Conservation (phyloP, 2,888 invertebrate species). For the Drosophila acutilabella region DNA sequence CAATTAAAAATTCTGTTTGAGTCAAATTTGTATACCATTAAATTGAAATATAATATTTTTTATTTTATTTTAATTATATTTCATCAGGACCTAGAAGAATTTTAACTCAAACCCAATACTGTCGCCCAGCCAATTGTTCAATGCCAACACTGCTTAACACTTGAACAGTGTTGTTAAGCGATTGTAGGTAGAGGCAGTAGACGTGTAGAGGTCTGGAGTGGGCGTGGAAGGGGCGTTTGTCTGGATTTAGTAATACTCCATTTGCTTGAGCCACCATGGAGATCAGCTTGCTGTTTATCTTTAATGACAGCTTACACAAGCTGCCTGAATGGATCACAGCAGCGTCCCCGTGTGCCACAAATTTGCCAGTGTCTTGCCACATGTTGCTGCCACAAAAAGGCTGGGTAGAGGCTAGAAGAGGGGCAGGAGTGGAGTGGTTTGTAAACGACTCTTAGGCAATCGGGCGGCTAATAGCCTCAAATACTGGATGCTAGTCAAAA, state of each 20-base stretch:
- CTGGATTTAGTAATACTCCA: conserved; percentile 6
- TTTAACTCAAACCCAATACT: too few species aligned
- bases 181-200: too few species aligned
- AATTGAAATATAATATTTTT: too few species aligned
- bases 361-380: conserved; percentile 22
- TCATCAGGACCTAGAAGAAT: too few species aligned
- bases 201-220: too few species aligned
- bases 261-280: conserved; percentile 7
- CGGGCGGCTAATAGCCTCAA: conserved; percentile 25
- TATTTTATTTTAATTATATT: too few species aligned
- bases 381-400: conserved; percentile 14
- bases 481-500: conserved; percentile 14
- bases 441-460: conserved; percentile 24
- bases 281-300: conserved; percentile 31
- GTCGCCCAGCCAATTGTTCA: too few species aligned
- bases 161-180: too few species aligned
- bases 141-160: too few species aligned
- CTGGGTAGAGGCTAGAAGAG: background rate
- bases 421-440: background rate
- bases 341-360: conserved; percentile 15
- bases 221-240: background rate
- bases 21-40: too few species aligned
- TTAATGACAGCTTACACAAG: conserved; percentile 41
- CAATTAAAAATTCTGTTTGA: too few species aligned
- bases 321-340: conserved; percentile 42